Conservation (phyloP, 2,797 vertebrate genomes). For the Salarias fasciatus region DNA sequence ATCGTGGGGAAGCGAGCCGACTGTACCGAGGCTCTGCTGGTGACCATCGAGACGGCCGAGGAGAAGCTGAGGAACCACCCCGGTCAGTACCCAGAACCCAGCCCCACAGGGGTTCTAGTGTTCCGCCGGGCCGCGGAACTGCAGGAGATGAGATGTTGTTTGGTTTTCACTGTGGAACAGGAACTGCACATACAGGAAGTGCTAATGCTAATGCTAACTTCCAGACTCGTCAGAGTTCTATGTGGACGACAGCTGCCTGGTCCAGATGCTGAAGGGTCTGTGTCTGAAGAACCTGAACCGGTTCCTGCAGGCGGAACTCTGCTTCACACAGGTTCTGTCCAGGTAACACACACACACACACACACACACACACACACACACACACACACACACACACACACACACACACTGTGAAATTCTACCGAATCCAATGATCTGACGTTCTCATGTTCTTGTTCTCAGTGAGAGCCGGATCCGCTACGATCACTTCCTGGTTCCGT, state of each 20-base stretch:
- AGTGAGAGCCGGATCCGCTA: conserved; percentile 91
- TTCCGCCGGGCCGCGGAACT: not conserved
- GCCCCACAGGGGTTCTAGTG: not conserved
- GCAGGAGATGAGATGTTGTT: no score
- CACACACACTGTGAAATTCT: not conserved
- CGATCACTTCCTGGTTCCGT: conserved; percentile 93
- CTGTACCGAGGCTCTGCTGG: conserved; percentile 87
- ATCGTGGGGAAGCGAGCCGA: conserved; percentile 89
- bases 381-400: not conserved
- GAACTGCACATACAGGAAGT: no score
- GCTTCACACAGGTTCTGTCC: conserved; percentile 92
- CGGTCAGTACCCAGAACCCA: conserved; percentile 65
- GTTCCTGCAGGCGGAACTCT: conserved; percentile 93
- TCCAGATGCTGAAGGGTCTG: conserved; percentile 94
- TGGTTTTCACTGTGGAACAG: no score
- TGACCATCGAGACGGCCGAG: conserved; percentile 92
- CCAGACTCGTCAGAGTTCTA: conserved; percentile 87
- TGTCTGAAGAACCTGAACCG: conserved; percentile 93
- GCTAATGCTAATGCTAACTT: not conserved
- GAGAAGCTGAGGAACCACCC: conserved; percentile 81
- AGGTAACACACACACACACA: conserved; percentile 83
- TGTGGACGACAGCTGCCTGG: conserved; percentile 89
- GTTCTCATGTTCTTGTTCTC: conserved; percentile 20
- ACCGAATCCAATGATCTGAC: no score
- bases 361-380: no score